These are phyloP conservation scores for Halocynthia roretzi DNA, from an alignment of 23 tunicate genomes.

Conservation along the genomic window DNA sequence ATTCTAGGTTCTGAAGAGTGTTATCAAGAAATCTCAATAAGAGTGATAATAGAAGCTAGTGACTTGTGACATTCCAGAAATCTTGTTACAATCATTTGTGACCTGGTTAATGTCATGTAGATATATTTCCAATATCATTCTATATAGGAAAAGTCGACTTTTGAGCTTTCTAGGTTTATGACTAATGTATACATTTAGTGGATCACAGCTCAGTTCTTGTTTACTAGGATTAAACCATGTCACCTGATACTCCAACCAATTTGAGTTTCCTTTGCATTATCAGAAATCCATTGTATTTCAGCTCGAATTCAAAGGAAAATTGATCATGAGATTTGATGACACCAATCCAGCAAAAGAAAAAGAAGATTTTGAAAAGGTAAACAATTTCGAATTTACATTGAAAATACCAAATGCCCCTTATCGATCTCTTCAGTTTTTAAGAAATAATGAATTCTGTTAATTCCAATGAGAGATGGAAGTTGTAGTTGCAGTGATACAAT, in stretches of 20 bases:
- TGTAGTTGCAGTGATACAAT: no score
- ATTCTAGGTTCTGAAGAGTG: no score
- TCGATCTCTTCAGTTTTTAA: background rate
- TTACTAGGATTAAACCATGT: background rate
- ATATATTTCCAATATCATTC: no score
- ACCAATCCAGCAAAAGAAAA: constrained; percentile 99
- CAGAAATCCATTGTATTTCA: constrained; percentile 15
- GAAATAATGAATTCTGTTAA: background rate
- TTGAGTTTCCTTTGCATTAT: background rate
- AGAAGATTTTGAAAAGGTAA: constrained; percentile 93
- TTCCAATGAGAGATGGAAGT: background rate
- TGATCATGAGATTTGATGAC: constrained; percentile 98
- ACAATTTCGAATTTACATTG: background rate
- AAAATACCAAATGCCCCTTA: background rate
- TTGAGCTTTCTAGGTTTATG: no score
- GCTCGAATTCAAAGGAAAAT: constrained; percentile 83
- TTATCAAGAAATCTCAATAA: no score
- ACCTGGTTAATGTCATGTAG: no score
- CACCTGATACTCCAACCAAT: background rate
- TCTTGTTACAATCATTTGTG: no score
- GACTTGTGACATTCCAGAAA: no score
- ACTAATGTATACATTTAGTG: no score
- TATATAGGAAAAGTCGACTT: no score
- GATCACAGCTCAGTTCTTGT: background rate
- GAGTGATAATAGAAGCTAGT: no score